Evolutionary conservation across 2,797 vertebrate species (phyloP).

Genomic region (Fratercula arctica): DNA sequence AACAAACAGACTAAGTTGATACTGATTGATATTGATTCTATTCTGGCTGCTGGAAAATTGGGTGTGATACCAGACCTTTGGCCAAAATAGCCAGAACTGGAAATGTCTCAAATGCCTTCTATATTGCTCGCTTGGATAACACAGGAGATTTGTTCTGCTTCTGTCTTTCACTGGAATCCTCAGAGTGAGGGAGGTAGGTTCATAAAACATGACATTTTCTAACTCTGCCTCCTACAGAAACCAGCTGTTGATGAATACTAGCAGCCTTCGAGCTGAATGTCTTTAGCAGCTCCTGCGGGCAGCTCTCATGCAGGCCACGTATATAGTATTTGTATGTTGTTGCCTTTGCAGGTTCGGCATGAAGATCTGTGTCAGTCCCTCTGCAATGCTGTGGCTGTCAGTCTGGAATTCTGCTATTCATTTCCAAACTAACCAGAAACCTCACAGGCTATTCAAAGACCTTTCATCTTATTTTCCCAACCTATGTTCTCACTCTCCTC

Average conservation of each 20-base stretch:
- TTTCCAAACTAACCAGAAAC: not conserved
- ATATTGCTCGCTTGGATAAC: not conserved
- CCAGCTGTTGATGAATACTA: not conserved
- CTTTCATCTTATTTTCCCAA: not conserved
- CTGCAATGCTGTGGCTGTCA: rapidly evolving
- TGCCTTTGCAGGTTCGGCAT: not conserved
- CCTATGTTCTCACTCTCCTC: not conserved
- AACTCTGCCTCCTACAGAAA: not conserved
- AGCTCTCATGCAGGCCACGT: not conserved
- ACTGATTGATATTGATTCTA: not conserved
- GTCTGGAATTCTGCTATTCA: not conserved
- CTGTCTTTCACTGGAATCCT: not conserved
- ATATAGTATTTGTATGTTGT: not conserved
- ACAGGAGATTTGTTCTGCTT: not conserved
- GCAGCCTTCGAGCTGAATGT: not conserved
- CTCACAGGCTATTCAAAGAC: not conserved
- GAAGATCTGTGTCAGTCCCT: not conserved
- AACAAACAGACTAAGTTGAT: not conserved
- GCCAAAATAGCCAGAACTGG: not conserved
- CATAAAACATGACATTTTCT: not conserved
- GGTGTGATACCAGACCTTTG: not conserved
- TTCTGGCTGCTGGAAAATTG: not conserved
- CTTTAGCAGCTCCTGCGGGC: not conserved
- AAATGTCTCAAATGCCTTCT: not conserved
- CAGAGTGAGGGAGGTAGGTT: not conserved